Percentiles rank a stretch among this genome's conserved stretches.
Conservation (phyloP, 1,140 invertebrate species). For the Listronotus bonariensis region DNA sequence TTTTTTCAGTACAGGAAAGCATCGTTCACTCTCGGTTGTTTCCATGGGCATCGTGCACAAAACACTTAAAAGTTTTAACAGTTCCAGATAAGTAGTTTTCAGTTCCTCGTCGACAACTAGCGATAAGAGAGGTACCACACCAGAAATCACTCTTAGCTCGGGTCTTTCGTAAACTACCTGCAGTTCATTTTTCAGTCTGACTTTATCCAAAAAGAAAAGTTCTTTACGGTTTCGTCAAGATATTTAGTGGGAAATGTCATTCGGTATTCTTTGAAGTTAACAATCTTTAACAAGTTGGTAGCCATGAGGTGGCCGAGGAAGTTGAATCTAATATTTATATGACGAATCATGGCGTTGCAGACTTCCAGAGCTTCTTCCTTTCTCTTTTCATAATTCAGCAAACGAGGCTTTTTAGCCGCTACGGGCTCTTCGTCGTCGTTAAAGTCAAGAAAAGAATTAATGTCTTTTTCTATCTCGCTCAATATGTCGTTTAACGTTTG, state of each 20-base stretch:
- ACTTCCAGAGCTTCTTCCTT: constrained; percentile 34
- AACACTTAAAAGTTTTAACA: constrained; percentile 36
- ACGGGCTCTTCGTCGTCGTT: constrained; percentile 14
- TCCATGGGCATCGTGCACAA: constrained; percentile 43
- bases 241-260: constrained; percentile 25
- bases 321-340: constrained; percentile 29
- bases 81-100: constrained; percentile 40
- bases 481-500: constrained; percentile 25
- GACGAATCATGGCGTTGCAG: constrained; percentile 34
- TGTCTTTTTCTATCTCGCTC: constrained; percentile 20
- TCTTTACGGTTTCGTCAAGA: constrained; percentile 19
- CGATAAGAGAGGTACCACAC: constrained; percentile 29
- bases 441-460: constrained; percentile 12
- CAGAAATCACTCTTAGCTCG: constrained; percentile 36
- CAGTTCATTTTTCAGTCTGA: constrained; percentile 36
- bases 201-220: constrained; percentile 35
- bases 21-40: constrained; percentile 46
- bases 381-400: constrained; percentile 15
- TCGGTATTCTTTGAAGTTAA: constrained; percentile 28
- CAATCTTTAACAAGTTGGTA: constrained; percentile 33
- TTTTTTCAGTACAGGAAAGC: constrained; percentile 49
- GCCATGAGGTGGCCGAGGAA: constrained; percentile 31
- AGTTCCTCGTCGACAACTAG: constrained; percentile 36
- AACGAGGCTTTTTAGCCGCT: constrained; percentile 7
- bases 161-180: constrained; percentile 38